Base-by-base conservation (phyloP, 2,113 vertebrate genomes). In the Pseudonaja textilis region DNA sequence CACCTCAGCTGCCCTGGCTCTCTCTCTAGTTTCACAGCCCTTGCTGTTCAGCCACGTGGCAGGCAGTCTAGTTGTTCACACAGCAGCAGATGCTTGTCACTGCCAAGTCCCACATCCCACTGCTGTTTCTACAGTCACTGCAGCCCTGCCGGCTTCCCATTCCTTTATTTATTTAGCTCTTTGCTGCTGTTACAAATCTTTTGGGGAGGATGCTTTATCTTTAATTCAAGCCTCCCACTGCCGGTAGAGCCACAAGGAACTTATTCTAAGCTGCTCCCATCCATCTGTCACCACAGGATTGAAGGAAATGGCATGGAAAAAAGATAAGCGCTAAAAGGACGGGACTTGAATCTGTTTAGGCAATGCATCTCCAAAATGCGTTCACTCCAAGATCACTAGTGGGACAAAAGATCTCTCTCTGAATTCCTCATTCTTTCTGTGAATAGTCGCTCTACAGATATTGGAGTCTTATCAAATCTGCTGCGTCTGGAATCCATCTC, bases 181-280 rank as follows among this genome's bases (percentile, higher is more conserved):
- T 88, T 92, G 91, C 91, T 88, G 91, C 91, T 74, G 91, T 92
- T 88, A 92, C 91, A 74, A 55, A 74, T 61, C 91, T 92, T 88
- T 87, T 92, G 86, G 57, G 85, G 91, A 55, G 59, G 47, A 69
- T 39, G 59, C 59, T 88, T 92, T 88, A 88, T 92, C 91, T 92
- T 92, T 92, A 92, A 92, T 92, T 92, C 59, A 92, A 22, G 20
- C 23, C 20, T 64, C 86, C 86, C 55, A 45, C 45, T 39, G 47
- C 59, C 22, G 86, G 7, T 6, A 69, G 59, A 47, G 59, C 50
- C 86, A 55, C 10, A 22, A 42, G 18, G 61, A 87, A 34, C 56
- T 39, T 61, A 11, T 55, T 42, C 47, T 92, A 69, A 22, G 86
- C n/a, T 26, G 59, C 45, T 61, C 81, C 42, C 5, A 55, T 57